Evolutionary conservation across 1,140 invertebrate species (phyloP).

Genomic region (Cyclargus thomasi): DNA sequence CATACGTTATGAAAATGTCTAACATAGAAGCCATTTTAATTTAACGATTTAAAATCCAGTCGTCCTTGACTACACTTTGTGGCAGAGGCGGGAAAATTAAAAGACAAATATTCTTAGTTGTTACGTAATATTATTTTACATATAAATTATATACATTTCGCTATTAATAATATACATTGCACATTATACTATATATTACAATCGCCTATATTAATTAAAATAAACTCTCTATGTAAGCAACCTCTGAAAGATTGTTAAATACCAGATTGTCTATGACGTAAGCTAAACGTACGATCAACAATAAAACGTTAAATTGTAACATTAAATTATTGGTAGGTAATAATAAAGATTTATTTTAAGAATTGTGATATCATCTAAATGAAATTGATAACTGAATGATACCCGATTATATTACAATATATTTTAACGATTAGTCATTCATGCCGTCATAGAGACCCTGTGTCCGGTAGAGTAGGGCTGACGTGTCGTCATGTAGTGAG

Average conservation of each 20-base stretch:
- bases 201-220: too few relatives aligned
- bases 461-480: not conserved
- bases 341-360: not conserved
- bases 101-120: not conserved
- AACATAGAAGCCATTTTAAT: not conserved
- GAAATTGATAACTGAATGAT: not conserved
- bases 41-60: not conserved
- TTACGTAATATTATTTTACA: not conserved
- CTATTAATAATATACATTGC: not conserved
- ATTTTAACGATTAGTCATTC: not conserved
- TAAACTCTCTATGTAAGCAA: too few relatives aligned
- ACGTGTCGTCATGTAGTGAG: too few relatives aligned
- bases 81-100: not conserved
- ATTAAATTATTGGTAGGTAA: too few relatives aligned
- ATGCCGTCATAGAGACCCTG: not conserved
- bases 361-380: not conserved
- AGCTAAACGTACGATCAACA: too few relatives aligned
- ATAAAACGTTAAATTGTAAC: too few relatives aligned
- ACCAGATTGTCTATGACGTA: too few relatives aligned
- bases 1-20: not conserved
- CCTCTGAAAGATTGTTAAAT: too few relatives aligned
- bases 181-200: not conserved
- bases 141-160: not conserved
- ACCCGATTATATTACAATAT: not conserved
- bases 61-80: not conserved